Percentiles rank a stretch among this genome's conserved stretches.
These are phyloP conservation scores for Agrotis ipsilon DNA, from an alignment of 2,888 invertebrate species.

Conservation along the genomic window DNA sequence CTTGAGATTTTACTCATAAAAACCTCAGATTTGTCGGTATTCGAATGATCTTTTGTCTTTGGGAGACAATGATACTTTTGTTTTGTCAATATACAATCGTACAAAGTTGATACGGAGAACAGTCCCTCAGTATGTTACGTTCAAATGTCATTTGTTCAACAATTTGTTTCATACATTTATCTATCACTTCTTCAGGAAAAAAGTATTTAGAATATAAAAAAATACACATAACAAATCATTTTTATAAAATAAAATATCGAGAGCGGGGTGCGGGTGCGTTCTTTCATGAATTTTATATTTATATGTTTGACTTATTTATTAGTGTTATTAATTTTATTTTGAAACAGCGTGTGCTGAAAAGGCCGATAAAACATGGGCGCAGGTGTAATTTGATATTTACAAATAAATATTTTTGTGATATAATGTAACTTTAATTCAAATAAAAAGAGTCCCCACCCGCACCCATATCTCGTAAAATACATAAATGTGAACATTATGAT, in stretches of 20 bases:
- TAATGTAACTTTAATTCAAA: slow-evolving; percentile 3
- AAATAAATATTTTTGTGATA: slow-evolving; percentile 13
- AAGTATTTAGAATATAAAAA: not conserved
- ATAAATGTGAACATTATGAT: slow-evolving; percentile 52
- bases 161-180: too few relatives aligned
- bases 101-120: too few relatives aligned
- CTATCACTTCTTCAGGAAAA: not conserved
- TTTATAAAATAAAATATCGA: slow-evolving; percentile 7
- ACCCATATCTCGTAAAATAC: slow-evolving; percentile 72
- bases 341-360: slow-evolving; percentile 70
- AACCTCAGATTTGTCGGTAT: not conserved
- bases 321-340: not conserved
- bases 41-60: not conserved
- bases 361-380: slow-evolving; percentile 75
- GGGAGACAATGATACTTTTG: not conserved
- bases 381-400: slow-evolving; percentile 65
- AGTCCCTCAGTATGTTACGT: too few relatives aligned
- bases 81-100: not conserved
- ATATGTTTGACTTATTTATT: slow-evolving; percentile 15
- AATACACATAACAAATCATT: not conserved
- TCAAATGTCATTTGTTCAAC: too few relatives aligned
- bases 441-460: slow-evolving; percentile 70
- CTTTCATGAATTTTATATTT: slow-evolving; percentile 49
- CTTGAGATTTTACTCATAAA: not conserved
- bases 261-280: slow-evolving; percentile 79